A percentile compares a stretch with the other conserved stretches of the same genome.
Conservation (phyloP, 30 jellyfish, hydroid and myxozoan genomes). For the Chrysaora quinquecirrha region DNA sequence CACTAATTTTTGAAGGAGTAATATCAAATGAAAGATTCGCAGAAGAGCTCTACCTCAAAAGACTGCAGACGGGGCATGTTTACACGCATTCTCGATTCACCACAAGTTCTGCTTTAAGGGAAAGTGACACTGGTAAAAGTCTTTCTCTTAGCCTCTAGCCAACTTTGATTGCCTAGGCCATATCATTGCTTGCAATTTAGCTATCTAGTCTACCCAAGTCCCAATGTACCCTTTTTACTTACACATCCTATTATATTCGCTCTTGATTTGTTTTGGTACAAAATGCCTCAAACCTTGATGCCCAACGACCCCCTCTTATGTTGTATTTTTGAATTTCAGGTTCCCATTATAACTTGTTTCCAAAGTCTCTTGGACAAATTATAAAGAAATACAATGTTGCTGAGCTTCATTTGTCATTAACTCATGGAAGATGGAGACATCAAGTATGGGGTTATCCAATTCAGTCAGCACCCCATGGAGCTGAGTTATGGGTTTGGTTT, state of each 20-base stretch:
- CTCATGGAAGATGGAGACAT: conserved; percentile 96
- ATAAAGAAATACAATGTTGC: conserved; percentile 59
- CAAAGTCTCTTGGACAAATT: conserved; percentile 91
- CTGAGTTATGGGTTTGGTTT: conserved; percentile 97
- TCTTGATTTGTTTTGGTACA: too few relatives aligned
- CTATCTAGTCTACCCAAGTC: too few relatives aligned
- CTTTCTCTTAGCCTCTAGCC: too few relatives aligned
- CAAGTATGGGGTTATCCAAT: conserved; percentile 93
- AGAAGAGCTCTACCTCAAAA: conserved; percentile 72
- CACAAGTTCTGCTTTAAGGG: conserved; percentile 51
- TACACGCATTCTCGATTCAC: conserved; percentile 72
- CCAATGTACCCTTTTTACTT: too few relatives aligned
- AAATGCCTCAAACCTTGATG: too few relatives aligned
- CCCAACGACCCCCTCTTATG: too few relatives aligned
- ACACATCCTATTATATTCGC: too few relatives aligned
- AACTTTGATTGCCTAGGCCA: too few relatives aligned
- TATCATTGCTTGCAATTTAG: too few relatives aligned
- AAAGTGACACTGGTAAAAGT: conserved; percentile 35
- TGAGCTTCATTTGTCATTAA: conserved; percentile 85
- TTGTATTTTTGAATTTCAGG: conserved; percentile 60
- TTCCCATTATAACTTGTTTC: conserved; percentile 84
- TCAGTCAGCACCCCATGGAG: conserved; percentile 87
- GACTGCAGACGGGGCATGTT: conserved; percentile 68
- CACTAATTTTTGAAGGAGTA: neutral
- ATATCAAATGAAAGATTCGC: conserved; percentile 32